Base-by-base conservation (phyloP, 2,888 invertebrate species). In the Trissonchulus sp. region DNA sequence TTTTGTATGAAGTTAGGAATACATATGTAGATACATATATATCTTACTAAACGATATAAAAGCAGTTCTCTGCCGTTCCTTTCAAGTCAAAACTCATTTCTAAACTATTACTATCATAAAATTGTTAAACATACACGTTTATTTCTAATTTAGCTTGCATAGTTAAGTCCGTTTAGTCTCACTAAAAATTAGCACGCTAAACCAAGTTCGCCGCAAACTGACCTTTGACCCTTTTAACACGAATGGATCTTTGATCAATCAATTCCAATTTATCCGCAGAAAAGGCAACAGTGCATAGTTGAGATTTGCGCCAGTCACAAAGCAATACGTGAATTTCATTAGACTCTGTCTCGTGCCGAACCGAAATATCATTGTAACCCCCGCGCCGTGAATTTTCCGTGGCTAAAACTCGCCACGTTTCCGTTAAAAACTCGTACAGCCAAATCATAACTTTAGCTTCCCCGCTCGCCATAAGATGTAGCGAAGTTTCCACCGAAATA, bases 381-480 rank as follows among this genome's bases (percentile, higher is more conserved):
- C 76, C 74, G 65, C 75, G 73, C 1, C 75, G 68, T 2, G 69
- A 62, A 34, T 74, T 74, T 68, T 76, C 76, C 33, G 76, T 74
- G 15, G 71, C 63, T 28, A 75, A 31, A 2, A 69, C 34, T 2
- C 33, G 18, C 71, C 71, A 71, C 35, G 30, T 34, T 15, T 30
- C 36, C 78, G 76, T 68, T 18, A 34, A 48, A 34, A 80, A 68
- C 33, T 81, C 74, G 60, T 77, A 74, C 23, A 76, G 72, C 80
- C 80, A 80, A 37, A 80, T 77, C 1, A 69, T 77, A 18, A 76
- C 72, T 30, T 79, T 75, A 1, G 69, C 48, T 38, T 80, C 79
- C 35, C 77, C 77, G 30, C 77, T 81, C 23, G 78, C 81, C 72
- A 80, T 65, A 30, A 80, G 68, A 34, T 79, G 79, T 15, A 80